These are phyloP conservation scores for Gymnothorax reevesii DNA, from an alignment of 2,797 vertebrate species.

Conservation along the genomic window DNA sequence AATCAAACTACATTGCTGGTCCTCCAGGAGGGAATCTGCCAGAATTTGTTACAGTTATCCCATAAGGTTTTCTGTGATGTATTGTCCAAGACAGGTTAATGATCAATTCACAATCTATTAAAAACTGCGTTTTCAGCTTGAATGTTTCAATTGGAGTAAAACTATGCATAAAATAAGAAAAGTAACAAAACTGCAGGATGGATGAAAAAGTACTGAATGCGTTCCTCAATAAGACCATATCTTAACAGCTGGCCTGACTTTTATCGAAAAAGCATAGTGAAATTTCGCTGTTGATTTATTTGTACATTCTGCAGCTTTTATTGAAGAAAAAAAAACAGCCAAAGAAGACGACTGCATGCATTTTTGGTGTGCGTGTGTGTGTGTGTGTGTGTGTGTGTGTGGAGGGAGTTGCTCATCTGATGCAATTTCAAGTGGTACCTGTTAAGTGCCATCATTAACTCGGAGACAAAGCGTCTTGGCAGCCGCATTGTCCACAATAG, in stretches of 20 bases:
- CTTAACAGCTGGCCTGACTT: neutral
- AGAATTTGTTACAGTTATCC: neutral
- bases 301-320: neutral
- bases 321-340: neutral
- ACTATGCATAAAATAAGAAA: neutral
- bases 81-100: neutral
- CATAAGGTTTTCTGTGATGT: neutral
- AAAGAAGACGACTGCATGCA: neutral
- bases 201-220: neutral
- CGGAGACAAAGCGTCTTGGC: slow-evolving; percentile 59
- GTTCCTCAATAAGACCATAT: neutral
- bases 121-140: neutral
- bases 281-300: neutral
- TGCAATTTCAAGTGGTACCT: slow-evolving; percentile 49
- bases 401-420: neutral
- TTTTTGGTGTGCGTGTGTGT: neutral
- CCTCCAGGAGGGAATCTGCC: neutral
- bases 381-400: neutral
- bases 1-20: slow-evolving; percentile 56
- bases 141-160: neutral
- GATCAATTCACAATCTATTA: neutral
- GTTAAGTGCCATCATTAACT: slow-evolving; percentile 57
- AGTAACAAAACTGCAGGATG: neutral
- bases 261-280: neutral
- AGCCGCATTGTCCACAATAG: slow-evolving; percentile 46